phyloP scores from a whole-genome alignment of 1,140 invertebrate species.

The Spodoptera frugiperda region DNA sequence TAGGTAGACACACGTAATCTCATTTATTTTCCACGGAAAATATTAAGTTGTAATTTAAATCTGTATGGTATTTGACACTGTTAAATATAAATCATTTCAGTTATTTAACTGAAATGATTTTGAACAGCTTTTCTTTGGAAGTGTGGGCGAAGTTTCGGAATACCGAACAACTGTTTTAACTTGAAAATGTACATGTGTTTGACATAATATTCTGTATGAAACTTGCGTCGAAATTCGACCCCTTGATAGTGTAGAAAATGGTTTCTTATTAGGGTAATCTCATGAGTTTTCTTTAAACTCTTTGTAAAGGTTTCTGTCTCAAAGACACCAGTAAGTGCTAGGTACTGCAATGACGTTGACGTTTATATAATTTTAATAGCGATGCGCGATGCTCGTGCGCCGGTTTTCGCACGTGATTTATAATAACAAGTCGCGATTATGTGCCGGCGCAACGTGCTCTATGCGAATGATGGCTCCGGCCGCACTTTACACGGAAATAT shows the following conservation, averaged over 20 bases:
- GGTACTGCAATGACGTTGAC: background rate
- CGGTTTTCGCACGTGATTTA: constrained; percentile 29
- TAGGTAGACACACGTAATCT: too few species aligned
- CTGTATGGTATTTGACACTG: too few species aligned
- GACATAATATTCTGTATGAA: too few species aligned
- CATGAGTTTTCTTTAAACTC: background rate
- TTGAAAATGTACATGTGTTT: too few species aligned
- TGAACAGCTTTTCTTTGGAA: background rate
- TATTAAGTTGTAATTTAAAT: too few species aligned
- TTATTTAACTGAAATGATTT: background rate
- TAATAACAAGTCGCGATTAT: constrained; percentile 27
- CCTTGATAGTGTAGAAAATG: too few species aligned
- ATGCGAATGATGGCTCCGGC: background rate
- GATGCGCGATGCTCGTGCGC: constrained; percentile 23
- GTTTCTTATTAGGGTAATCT: too few species aligned
- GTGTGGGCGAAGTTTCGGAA: too few species aligned
- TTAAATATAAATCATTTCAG: too few species aligned
- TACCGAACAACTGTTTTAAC: too few species aligned
- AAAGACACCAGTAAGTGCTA: background rate
- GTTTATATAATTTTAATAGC: constrained; percentile 11
- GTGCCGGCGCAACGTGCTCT: constrained; percentile 1
- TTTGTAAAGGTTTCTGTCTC: background rate
- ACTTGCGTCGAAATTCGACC: too few species aligned
- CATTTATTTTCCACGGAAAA: too few species aligned
- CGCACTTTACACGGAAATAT: background rate